Conservation (phyloP, 2,113 vertebrate species). For the Urocitellus parryii region DNA sequence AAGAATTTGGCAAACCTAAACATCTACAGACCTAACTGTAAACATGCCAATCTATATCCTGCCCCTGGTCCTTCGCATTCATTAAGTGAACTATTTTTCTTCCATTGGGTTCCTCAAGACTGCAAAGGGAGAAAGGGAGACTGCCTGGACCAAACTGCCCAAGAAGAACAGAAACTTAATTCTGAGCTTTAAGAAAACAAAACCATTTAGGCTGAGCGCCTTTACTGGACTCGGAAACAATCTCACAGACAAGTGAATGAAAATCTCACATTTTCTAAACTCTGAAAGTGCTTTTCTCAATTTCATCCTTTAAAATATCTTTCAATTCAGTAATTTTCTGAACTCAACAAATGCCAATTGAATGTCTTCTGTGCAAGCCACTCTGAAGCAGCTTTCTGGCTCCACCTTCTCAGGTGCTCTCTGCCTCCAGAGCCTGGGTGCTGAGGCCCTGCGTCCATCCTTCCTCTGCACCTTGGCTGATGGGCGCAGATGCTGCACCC, state of each 20-base stretch:
- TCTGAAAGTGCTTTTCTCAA: background rate
- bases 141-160: background rate
- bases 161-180: background rate
- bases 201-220: background rate
- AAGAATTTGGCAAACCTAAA: background rate
- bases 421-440: background rate
- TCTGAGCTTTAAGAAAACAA: background rate
- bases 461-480: background rate
- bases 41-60: background rate
- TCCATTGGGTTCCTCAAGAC: background rate
- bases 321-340: conserved; percentile 13
- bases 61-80: background rate
- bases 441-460: background rate
- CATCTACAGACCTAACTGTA: background rate
- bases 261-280: conserved; percentile 13
- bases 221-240: conserved; percentile 13
- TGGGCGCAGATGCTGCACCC: background rate
- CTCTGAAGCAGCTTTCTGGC: background rate
- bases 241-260: background rate
- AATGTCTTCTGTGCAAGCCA: background rate
- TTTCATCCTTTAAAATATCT: conserved; percentile 10
- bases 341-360: background rate
- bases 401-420: background rate
- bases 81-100: background rate
- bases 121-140: background rate